A percentile compares a stretch with the other conserved stretches of the same genome.
phyloP scores from a whole-genome alignment of 2,797 vertebrate genomes.

The Propithecus deckenii region DNA sequence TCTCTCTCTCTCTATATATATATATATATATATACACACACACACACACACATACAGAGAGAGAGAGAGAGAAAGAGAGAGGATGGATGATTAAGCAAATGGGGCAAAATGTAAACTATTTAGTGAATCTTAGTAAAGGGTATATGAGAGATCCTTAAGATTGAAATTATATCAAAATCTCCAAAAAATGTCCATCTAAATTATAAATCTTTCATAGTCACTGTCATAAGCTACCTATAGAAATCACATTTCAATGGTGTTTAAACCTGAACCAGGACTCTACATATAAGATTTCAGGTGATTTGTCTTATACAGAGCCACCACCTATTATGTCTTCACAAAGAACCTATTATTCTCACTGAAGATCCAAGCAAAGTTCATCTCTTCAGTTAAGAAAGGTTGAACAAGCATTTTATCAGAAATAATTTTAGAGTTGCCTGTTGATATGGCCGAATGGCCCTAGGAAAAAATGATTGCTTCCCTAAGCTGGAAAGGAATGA shows the following conservation, averaged over 20 bases:
- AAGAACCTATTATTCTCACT: neutral
- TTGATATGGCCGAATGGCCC: neutral
- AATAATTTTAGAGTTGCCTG: neutral
- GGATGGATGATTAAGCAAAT: neutral
- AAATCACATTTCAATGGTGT: neutral
- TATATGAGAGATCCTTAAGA: neutral
- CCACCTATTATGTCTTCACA: neutral
- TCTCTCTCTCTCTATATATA: no score
- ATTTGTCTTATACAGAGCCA: neutral
- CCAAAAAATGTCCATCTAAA: neutral
- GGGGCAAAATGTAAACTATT: neutral
- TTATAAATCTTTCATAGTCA: neutral
- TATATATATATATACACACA: neutral
- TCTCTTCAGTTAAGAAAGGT: conserved; percentile 36
- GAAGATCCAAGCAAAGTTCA: conserved; percentile 4
- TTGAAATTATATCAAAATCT: conserved; percentile 12
- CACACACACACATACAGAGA: no score
- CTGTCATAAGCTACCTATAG: neutral
- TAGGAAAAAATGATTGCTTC: neutral
- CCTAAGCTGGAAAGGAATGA: conserved; percentile 12
- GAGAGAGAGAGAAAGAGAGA: neutral
- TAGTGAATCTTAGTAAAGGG: neutral
- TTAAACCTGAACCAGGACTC: neutral
- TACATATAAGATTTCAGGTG: neutral
- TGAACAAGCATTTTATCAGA: conserved; percentile 9